A percentile compares a stretch with the other conserved stretches of the same genome.
Evolutionary conservation across 2,113 vertebrate genomes (phyloP).

Genomic region (Nesoenas mayeri): DNA sequence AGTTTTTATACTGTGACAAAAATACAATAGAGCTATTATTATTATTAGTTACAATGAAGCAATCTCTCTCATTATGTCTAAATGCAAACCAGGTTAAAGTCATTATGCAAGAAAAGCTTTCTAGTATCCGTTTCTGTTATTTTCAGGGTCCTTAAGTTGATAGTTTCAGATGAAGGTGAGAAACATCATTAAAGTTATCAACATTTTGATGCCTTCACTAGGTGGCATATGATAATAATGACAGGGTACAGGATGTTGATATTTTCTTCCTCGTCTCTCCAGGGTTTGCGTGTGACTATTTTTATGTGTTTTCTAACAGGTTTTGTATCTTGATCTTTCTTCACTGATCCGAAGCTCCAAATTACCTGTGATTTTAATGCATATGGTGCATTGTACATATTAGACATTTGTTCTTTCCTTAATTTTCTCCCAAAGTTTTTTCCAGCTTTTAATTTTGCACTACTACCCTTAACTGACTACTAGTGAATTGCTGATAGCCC

Average conservation of each 20-base stretch:
- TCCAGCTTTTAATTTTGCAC: background rate
- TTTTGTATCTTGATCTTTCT: background rate
- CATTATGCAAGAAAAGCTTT: background rate
- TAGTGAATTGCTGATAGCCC: background rate
- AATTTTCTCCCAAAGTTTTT: fast-evolving
- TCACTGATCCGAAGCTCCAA: background rate
- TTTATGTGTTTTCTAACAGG: background rate
- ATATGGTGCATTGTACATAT: background rate
- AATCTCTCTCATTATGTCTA: too few species aligned
- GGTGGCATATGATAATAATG: background rate
- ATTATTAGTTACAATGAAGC: background rate
- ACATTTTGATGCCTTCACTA: background rate
- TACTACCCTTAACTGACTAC: background rate
- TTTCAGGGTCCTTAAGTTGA: background rate
- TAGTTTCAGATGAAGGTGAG: background rate
- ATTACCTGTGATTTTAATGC: background rate
- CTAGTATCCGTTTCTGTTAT: background rate
- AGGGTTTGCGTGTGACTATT: background rate
- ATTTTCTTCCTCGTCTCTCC: background rate
- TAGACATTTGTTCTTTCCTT: background rate
- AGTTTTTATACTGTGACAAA: background rate
- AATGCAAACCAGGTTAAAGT: background rate
- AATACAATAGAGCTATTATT: background rate
- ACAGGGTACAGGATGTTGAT: background rate
- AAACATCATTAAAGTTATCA: background rate